phyloP scores from a whole-genome alignment of 2,888 invertebrate genomes.

The Crematogaster levior region DNA sequence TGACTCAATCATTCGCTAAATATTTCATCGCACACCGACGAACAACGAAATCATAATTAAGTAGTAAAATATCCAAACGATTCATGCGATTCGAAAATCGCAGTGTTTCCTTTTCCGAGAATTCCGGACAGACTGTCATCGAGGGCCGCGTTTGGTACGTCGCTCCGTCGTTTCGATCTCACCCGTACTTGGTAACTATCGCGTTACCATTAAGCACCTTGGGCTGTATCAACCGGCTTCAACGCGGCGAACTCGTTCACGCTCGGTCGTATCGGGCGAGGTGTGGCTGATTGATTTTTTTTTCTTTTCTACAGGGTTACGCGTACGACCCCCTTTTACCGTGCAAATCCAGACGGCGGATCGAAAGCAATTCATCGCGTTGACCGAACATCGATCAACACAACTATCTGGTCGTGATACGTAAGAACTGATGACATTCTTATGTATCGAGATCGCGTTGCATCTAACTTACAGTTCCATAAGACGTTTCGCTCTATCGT shows the following conservation, averaged over 20 bases:
- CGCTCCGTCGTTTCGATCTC: constrained; percentile 54
- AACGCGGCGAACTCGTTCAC: constrained; percentile 52
- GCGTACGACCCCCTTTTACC: constrained; percentile 69
- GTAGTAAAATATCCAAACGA: constrained; percentile 38
- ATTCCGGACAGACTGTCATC: constrained; percentile 17
- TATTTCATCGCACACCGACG: neutral
- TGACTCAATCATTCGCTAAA: neutral
- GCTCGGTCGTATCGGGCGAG: constrained; percentile 57
- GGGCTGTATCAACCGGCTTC: constrained; percentile 45
- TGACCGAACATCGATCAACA: neutral
- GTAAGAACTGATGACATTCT: neutral
- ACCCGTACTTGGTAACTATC: constrained; percentile 78
- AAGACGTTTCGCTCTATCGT: neutral
- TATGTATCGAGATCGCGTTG: neutral
- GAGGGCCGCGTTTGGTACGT: constrained; percentile 30
- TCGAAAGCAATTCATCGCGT: constrained; percentile 61
- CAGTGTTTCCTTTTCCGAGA: constrained; percentile 2
- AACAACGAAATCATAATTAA: constrained; percentile 30
- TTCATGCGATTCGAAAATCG: neutral
- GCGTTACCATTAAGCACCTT: constrained; percentile 66
- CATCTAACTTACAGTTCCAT: neutral
- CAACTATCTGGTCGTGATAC: neutral
- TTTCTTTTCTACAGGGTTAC: constrained; percentile 54
- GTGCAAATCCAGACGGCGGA: constrained; percentile 39
- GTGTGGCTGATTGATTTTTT: constrained; percentile 70